Base-by-base conservation (phyloP, 2,113 vertebrate species). In the Pogonocichla stellata region DNA sequence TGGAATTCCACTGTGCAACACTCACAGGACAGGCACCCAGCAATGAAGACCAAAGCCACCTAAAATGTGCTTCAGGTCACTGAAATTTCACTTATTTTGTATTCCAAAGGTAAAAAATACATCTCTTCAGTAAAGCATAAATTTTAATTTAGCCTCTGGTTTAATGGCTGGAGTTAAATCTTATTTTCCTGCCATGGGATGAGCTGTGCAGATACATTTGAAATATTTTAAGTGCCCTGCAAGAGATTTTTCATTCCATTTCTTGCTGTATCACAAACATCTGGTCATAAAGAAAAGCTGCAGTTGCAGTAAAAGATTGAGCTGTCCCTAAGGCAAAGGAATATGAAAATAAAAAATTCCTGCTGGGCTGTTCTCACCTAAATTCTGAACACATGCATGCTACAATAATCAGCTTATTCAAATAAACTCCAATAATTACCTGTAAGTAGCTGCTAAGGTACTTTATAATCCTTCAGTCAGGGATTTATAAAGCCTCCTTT, bases 81-180 rank as follows among this genome's bases (percentile, higher is more conserved):
- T 31, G 72, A 67, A 34, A 77, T 88, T n/a, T 78, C 67, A 73
- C 62, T 67, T 23, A 22, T 79, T 92, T 77, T 40, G 17, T 48
- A 34, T 78, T 92, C 93, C 96, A 96, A 96, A 96, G 81, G 85
- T 87, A 88, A 91, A 96, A 91, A 86, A 79, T 8, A 8, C 14
- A n/a, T 80, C 51, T 74, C 45, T 56, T n/a, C n/a, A 80, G 62
- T 5, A 53, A 79, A 73, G 80, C 38, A 40, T 7, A 9, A 66
- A 36, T 17, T 25, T 0, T 43, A 6, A 15, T n/a, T 22, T 6
- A 56, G 50, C 75, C 81, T 75, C 43, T 13, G 43, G 29, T 53
- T 90, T 8, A 47, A 54, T 4, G 60, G 33, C 38, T 66, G 66
- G 56, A 72, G 34, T 47, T 61, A 57, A 73, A 88, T 25, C n/a